Conservation (phyloP, 2,888 invertebrate genomes). For the Drosophila rellima region DNA sequence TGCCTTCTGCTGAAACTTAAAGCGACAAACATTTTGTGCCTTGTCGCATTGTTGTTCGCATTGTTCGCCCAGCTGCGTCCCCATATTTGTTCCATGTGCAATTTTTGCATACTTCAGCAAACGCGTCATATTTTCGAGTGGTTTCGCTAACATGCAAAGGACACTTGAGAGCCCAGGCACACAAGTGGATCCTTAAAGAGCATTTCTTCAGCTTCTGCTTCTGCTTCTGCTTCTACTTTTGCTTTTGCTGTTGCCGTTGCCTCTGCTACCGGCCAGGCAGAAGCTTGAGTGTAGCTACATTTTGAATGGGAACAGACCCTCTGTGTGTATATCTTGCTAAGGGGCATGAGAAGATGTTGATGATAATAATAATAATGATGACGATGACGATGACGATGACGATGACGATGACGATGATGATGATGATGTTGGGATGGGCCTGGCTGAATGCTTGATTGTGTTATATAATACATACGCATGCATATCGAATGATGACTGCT, state of each 20-base stretch:
- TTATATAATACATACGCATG: constrained; percentile 21
- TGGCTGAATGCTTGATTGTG: too few relatives aligned
- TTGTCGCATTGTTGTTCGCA: constrained; percentile 38
- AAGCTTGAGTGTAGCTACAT: constrained; percentile 75
- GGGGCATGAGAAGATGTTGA: constrained; percentile 43
- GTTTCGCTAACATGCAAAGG: constrained; percentile 85
- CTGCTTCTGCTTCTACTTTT: constrained; percentile 23
- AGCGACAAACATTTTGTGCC: constrained; percentile 58
- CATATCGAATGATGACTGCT: constrained; percentile 50
- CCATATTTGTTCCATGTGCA: constrained; percentile 79
- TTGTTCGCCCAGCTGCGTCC: constrained; percentile 48
- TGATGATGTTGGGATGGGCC: constrained; percentile 12
- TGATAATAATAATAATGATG: constrained; percentile 30
- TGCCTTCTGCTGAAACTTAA: constrained; percentile 42
- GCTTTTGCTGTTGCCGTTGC: constrained; percentile 28
- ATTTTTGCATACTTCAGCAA: constrained; percentile 85
- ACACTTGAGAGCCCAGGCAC: constrained; percentile 82
- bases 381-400: constrained; percentile 5
- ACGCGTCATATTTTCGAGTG: constrained; percentile 85
- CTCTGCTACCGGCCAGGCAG: constrained; percentile 59
- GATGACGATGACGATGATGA: background rate
- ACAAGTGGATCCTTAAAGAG: constrained; percentile 84
- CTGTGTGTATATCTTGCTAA: constrained; percentile 32
- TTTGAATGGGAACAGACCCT: constrained; percentile 65
- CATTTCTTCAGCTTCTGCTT: constrained; percentile 73